Evolutionary conservation across 1,140 invertebrate genomes (phyloP), one percentile per base, ranked within the genome.

Genomic region (Tribolium castaneum): DNA sequence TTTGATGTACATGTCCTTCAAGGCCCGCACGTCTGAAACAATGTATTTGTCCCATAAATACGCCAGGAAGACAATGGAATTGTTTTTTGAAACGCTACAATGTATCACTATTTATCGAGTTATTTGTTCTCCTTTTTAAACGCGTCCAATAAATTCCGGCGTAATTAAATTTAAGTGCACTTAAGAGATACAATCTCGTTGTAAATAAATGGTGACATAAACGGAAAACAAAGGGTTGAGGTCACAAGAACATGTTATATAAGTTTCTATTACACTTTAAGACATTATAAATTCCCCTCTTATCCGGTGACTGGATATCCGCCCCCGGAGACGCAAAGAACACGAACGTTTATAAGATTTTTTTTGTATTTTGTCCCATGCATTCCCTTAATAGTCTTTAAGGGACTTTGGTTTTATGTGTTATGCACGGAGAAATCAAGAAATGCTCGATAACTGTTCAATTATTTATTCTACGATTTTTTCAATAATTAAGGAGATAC

Each of bases 1-100:
- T 59, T 90, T 91, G 85, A 95, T 93, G 81, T 91, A 90, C 80
- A 95, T 87, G 83, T 93, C 91, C 78, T 90, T 90, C 50, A 95
- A 87, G n/a, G 92, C 90, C 62, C 87, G 87, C 35, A 90, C 89
- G 86, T 91, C 92, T 93, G 87, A 1, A 87, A 88, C 66, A 77
- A 75, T 52, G 52, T 56, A 51, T 52, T 51, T 14, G 14, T 49
- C 71, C 71, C 71, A 66, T 66, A 66, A 66, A 66, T 66, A 66
- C 59, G 13, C 59, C 30, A 3, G 13, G 4, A 14, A 66, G 59
- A 66, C 59, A 66, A 66, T 35, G 34, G 25, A 66, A 66, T 66
- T 66, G 59, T 66, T 66, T 66, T 66, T 66, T 66, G 59, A 66
- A 59, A 35, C 59, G 30, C 39, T 66, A 66, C 59, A 66, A 66